These are phyloP conservation scores for Dissostichus mawsoni DNA, from an alignment of 2,113 vertebrate species.

Conservation along the genomic window DNA sequence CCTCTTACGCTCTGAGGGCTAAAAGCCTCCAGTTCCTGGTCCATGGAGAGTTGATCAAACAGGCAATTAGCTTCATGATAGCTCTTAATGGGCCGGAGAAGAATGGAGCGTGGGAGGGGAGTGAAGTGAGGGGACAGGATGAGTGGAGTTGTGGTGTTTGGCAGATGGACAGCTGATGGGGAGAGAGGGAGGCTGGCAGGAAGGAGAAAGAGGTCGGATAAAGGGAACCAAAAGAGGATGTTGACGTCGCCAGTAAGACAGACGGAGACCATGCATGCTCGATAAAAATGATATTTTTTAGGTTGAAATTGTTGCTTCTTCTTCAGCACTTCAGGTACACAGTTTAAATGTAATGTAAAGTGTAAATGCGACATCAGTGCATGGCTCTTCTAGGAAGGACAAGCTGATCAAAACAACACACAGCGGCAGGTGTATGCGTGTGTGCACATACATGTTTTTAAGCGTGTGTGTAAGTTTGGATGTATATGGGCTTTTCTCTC, in stretches of 20 bases:
- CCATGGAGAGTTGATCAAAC: slow-evolving; percentile 80
- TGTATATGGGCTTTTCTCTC: neutral
- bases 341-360: neutral
- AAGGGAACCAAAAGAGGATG: neutral
- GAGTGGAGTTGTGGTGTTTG: slow-evolving; percentile 62
- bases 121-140: slow-evolving; percentile 43
- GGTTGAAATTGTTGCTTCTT: neutral
- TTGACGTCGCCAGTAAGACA: slow-evolving; percentile 32
- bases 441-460: slow-evolving; percentile 35
- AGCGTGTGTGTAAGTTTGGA: slow-evolving; percentile 25
- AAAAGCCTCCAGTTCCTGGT: slow-evolving; percentile 74
- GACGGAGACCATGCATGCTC: neutral
- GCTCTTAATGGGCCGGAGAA: slow-evolving; percentile 73
- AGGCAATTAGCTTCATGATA: slow-evolving; percentile 81
- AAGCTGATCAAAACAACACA: slow-evolving; percentile 16
- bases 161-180: slow-evolving; percentile 55
- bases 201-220: neutral
- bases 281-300: neutral
- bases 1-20: slow-evolving; percentile 62
- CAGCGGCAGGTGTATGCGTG: neutral
- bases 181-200: slow-evolving; percentile 29
- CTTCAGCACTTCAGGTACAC: slow-evolving; percentile 16
- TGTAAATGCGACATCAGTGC: neutral
- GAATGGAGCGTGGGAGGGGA: slow-evolving; percentile 54
- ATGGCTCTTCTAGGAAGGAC: neutral